These are phyloP conservation scores for Pipa parva DNA, from an alignment of 2,113 vertebrate genomes.

Conservation along the genomic window DNA sequence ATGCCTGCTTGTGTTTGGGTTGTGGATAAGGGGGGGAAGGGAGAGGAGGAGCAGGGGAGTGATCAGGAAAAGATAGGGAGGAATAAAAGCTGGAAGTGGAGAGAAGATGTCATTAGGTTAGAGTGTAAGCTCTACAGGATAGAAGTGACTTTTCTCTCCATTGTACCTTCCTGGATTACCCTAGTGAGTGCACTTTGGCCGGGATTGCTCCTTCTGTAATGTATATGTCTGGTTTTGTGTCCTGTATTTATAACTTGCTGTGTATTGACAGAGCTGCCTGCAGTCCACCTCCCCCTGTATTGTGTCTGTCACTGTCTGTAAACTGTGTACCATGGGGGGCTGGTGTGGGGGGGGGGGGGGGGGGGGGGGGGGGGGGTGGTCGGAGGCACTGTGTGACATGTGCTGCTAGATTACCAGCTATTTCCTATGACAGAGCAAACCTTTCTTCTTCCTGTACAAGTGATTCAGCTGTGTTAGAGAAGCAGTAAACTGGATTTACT, in stretches of 20 bases:
- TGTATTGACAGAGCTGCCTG: too few species aligned
- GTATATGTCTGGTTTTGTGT: background rate
- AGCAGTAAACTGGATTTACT: too few species aligned
- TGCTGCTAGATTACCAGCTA: too few species aligned
- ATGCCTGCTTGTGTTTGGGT: conserved; percentile 19
- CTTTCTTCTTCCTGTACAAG: too few species aligned
- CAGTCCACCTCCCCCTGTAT: background rate
- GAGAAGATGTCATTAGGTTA: background rate
- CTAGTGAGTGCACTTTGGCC: too few species aligned
- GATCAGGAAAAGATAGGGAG: background rate
- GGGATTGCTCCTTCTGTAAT: background rate
- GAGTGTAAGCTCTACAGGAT: background rate
- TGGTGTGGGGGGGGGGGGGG: too few species aligned
- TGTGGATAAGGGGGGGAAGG: conserved; percentile 16
- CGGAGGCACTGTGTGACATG: too few species aligned
- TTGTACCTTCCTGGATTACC: too few species aligned
- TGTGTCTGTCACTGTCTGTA: conserved; percentile 4
- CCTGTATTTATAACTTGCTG: background rate
- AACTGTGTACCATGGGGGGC: too few species aligned
- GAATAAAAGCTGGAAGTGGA: background rate
- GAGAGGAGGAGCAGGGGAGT: conserved; percentile 8
- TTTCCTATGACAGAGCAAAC: too few species aligned
- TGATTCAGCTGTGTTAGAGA: too few species aligned
- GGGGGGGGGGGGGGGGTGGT: too few species aligned
- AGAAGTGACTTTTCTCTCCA: background rate